Percentiles rank a stretch among this genome's conserved stretches.
Conservation (phyloP, 2,113 vertebrate species). For the Cryptomyrus ogoouensis region DNA sequence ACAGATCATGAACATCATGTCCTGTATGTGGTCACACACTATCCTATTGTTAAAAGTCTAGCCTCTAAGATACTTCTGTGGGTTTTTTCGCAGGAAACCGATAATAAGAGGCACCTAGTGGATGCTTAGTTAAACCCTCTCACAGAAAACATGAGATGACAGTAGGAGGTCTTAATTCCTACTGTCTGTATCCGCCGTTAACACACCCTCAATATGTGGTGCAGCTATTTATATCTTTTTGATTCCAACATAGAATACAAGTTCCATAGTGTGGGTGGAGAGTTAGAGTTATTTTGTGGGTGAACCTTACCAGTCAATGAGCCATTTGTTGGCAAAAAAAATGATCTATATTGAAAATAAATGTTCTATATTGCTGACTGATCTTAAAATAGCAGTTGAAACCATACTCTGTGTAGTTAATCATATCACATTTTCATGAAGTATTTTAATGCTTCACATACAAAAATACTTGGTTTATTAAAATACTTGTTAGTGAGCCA, state of each 20-base stretch:
- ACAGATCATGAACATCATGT: not conserved
- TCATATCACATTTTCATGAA: not conserved
- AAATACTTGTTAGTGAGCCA: not conserved
- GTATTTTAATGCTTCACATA: not conserved
- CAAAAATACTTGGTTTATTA: conserved; percentile 1
- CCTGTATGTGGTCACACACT: not conserved
- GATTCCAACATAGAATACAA: not conserved
- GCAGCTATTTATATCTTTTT: not conserved
- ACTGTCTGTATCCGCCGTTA: not conserved
- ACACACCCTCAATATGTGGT: not conserved
- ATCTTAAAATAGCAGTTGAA: not conserved
- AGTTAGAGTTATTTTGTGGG: not conserved
- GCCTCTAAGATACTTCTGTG: not conserved
- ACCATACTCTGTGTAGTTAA: not conserved
- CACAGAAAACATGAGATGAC: not conserved
- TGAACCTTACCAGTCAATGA: not conserved
- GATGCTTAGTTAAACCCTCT: not conserved
- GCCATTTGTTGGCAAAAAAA: not conserved
- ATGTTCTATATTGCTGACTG: not conserved
- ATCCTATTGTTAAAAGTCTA: not conserved
- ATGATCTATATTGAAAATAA: not conserved
- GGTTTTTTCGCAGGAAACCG: not conserved
- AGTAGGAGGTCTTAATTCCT: not conserved
- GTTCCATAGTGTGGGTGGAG: not conserved
- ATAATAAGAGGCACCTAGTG: not conserved